phyloP scores from a whole-genome alignment of 1,140 invertebrate species.

The Uloborus diversus region DNA sequence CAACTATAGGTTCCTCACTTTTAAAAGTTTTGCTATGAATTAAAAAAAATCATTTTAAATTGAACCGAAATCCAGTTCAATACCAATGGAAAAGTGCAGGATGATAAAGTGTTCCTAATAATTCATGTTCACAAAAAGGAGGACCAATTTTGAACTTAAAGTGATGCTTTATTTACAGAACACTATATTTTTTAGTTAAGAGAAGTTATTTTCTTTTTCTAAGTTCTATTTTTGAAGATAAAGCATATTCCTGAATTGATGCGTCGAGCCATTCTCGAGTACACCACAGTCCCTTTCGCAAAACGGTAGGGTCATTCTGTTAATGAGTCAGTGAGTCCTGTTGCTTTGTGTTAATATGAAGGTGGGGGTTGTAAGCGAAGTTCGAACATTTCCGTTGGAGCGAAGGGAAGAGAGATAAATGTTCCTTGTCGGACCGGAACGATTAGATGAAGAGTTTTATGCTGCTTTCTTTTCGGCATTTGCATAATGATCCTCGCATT shows the following conservation, averaged over 20 bases:
- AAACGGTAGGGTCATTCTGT: slow-evolving; percentile 11
- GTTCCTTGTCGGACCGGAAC: slow-evolving; percentile 27
- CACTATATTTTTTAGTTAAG: too few relatives aligned
- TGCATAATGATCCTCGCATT: slow-evolving; percentile 43
- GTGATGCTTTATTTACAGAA: too few relatives aligned
- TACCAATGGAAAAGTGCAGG: too few relatives aligned
- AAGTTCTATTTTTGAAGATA: too few relatives aligned
- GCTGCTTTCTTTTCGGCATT: slow-evolving; percentile 36
- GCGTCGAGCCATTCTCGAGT: too few relatives aligned
- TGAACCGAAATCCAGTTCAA: too few relatives aligned
- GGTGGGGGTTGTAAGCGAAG: neutral
- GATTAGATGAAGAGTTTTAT: slow-evolving; percentile 40
- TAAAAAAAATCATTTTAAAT: neutral
- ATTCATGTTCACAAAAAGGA: too few relatives aligned
- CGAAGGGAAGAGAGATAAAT: slow-evolving; percentile 12
- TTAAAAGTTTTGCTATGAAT: neutral
- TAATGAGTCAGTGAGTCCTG: slow-evolving; percentile 16
- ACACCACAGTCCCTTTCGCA: neutral
- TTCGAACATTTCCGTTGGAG: neutral
- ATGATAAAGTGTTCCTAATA: too few relatives aligned
- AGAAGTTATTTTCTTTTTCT: too few relatives aligned
- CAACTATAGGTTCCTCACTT: neutral
- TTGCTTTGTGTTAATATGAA: neutral
- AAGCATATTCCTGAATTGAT: too few relatives aligned
- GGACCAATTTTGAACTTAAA: too few relatives aligned